phyloP scores from a whole-genome alignment of 30 jellyfish, hydroid and myxozoan genomes.

The Hydractinia symbiolongicarpus region DNA sequence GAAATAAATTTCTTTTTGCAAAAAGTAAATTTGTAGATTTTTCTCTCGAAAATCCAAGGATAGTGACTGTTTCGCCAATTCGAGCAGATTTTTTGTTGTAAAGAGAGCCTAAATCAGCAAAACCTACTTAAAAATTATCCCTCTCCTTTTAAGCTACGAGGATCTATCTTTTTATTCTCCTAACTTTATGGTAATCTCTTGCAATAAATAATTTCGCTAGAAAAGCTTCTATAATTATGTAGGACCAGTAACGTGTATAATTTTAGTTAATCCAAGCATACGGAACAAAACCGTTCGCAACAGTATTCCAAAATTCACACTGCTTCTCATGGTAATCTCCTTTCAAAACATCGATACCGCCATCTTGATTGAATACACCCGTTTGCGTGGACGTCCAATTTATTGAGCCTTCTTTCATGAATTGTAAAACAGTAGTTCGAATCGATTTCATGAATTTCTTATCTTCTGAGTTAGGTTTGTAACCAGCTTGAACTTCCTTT shows the following conservation, averaged over 20 bases:
- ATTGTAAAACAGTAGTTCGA: conserved; percentile 10
- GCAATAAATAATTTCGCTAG: too few species aligned
- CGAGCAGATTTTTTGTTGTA: too few species aligned
- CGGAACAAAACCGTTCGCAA: conserved; percentile 30
- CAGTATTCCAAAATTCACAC: conserved; percentile 35
- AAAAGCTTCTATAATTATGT: too few species aligned
- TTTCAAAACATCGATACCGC: not conserved
- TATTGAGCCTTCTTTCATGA: conserved; percentile 12
- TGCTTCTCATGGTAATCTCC: conserved; percentile 23
- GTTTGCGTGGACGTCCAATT: not conserved
- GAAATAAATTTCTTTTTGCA: too few species aligned
- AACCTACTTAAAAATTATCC: too few species aligned
- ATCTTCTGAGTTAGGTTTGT: conserved; percentile 6
- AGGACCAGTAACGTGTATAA: not conserved
- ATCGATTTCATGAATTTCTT: conserved; percentile 28
- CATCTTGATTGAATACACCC: not conserved
- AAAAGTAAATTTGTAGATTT: too few species aligned
- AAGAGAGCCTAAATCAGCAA: too few species aligned
- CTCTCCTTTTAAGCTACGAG: too few species aligned
- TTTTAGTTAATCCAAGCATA: conserved; percentile 41
- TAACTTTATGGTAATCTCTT: too few species aligned
- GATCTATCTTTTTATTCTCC: too few species aligned
- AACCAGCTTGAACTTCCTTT: not conserved
- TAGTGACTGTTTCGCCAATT: too few species aligned
- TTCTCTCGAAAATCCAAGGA: too few species aligned